phyloP scores from a whole-genome alignment of 1,140 invertebrate genomes.

The Drosophila pachea region DNA sequence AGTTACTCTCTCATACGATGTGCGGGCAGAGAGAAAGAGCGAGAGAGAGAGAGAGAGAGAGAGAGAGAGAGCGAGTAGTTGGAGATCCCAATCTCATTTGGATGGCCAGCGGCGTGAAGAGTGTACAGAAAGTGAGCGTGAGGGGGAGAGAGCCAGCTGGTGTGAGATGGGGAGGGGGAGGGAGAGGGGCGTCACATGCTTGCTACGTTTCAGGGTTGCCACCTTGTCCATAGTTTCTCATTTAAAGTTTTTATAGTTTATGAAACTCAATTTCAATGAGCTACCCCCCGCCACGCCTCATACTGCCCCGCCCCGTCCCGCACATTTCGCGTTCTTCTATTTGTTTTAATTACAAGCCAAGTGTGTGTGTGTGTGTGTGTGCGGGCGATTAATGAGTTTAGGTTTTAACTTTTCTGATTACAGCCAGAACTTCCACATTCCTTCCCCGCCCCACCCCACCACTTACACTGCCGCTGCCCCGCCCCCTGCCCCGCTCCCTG shows the following conservation, averaged over 20 bases:
- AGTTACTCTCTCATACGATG: neutral
- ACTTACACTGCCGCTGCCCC: too few species aligned
- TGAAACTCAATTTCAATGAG: conserved; percentile 18
- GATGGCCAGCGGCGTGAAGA: too few species aligned
- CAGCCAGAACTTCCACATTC: neutral
- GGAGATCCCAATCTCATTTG: too few species aligned
- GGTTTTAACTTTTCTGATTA: conserved; percentile 21
- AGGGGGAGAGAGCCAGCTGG: neutral
- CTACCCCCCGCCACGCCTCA: neutral
- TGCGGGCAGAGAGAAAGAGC: neutral
- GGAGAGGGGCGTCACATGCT: neutral
- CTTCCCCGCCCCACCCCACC: too few species aligned
- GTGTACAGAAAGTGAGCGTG: too few species aligned
- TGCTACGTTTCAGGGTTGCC: neutral
- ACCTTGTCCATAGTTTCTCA: conserved; percentile 7
- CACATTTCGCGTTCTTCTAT: neutral
- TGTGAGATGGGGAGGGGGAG: neutral
- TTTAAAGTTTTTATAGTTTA: conserved; percentile 20
- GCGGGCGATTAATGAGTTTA: conserved; percentile 17
- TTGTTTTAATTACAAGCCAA: conserved; percentile 12
- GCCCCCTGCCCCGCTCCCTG: neutral
- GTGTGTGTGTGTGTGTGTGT: conserved; percentile 4
- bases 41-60: neutral
- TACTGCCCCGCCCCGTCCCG: too few species aligned
- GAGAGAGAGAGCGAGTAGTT: neutral